Evolutionary conservation across 2,113 vertebrate species (phyloP).

Genomic region (Tyto alba): DNA sequence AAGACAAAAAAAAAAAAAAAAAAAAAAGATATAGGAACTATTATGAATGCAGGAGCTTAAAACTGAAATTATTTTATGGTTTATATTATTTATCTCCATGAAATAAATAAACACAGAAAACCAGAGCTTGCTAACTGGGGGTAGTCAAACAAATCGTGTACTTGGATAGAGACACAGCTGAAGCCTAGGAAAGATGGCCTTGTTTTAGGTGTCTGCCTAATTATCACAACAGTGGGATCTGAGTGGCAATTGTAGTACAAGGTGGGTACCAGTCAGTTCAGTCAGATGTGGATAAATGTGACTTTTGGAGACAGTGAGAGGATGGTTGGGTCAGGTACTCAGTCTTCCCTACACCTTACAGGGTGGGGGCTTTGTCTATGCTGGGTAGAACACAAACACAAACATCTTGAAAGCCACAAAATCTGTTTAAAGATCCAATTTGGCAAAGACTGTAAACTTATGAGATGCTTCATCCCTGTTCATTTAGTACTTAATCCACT

Average conservation of each 20-base stretch:
- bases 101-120: background rate
- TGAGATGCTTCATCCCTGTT: background rate
- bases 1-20: background rate
- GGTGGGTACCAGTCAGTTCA: too few relatives aligned
- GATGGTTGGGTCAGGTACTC: background rate
- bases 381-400: background rate
- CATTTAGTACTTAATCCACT: background rate
- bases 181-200: accelerated
- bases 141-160: background rate
- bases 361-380: background rate
- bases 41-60: background rate
- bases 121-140: background rate
- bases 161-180: background rate
- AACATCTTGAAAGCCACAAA: background rate
- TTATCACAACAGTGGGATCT: background rate
- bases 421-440: background rate
- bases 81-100: background rate
- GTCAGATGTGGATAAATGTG: background rate
- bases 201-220: background rate
- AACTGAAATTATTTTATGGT: background rate
- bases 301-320: background rate
- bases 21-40: background rate
- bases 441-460: background rate
- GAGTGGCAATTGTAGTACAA: background rate
- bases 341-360: background rate